Base-by-base conservation (phyloP, 2,113 vertebrate species). In the Heterochromis multidens region DNA sequence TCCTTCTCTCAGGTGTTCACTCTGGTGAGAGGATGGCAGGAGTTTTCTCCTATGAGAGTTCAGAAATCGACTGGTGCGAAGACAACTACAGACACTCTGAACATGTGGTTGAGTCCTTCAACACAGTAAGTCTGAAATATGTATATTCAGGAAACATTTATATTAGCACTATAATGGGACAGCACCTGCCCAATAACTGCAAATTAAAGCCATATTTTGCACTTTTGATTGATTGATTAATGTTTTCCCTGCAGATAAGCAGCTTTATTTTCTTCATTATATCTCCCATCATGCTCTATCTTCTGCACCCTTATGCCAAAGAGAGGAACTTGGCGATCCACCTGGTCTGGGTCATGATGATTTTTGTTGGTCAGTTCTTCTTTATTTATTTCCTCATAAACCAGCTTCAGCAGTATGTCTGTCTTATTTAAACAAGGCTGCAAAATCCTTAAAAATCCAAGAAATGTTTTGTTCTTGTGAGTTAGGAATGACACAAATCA, bases 61-160 rank as follows among this genome's bases (percentile, higher is more conserved):
- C 99, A 0, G 97, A 99, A 21, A 90, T 99, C n/a, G 99, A 99
- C 93, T 99, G 98, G 98, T 99, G 99, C 1, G 99, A 99, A 88
- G 93, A 93, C 87, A 99, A 99, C 95, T 99, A 98, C 43, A 96
- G 77, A 91, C 92, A 95, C 89, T 99, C 97, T 0, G 89, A 95
- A 1, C 83, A 97, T 62, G 96, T 99, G 1, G 98, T 97, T 0
- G 98, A 99, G 93, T 99, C 97, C 93, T 99, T 98, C 91, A 99
- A 99, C 95, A 99, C 98, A n/a, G 98, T 99, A 92, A 96, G 88
- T 74, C 59, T 31, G 19, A 0, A 23, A 5, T 4, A 17, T 21
- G 40, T 59, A 17, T 8, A n/a, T 35, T 52, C 11, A 74, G 17
- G 14, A 72, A 54, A 23, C 21, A 19, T 43, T 56, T 37, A 14